Percentiles rank a stretch among this genome's conserved stretches.
These are phyloP conservation scores for Drosophila athabasca DNA, from an alignment of 1,140 invertebrate species.

Conservation along the genomic window DNA sequence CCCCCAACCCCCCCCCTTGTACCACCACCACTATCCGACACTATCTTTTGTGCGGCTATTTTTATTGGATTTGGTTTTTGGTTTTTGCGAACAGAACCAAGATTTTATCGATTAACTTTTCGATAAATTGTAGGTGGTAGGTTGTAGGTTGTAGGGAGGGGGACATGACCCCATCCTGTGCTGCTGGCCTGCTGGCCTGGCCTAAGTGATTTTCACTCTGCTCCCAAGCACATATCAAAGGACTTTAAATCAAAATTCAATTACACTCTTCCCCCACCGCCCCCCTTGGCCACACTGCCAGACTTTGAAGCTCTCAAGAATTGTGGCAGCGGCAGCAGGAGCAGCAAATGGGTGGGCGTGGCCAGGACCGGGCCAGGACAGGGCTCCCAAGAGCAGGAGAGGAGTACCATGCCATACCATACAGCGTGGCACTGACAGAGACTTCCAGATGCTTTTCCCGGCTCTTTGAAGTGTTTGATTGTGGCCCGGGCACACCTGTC, in stretches of 20 bases:
- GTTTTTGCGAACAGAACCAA: conserved; percentile 11
- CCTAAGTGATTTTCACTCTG: conserved; percentile 50
- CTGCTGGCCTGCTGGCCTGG: conserved; percentile 24
- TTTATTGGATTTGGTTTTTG: conserved; percentile 60
- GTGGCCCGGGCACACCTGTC: conserved; percentile 32
- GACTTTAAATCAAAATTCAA: conserved; percentile 79
- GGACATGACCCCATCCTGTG: conserved; percentile 21
- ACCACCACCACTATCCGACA: not conserved
- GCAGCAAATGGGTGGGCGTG: not conserved
- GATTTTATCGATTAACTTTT: conserved; percentile 67
- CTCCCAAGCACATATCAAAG: conserved; percentile 64
- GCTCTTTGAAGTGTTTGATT: conserved; percentile 53
- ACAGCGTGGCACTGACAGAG: conserved; percentile 45
- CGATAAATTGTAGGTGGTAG: conserved; percentile 39
- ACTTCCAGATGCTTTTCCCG: conserved; percentile 38
- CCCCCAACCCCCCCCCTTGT: not conserved
- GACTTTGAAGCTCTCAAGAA: conserved; percentile 56
- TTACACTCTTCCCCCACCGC: conserved; percentile 51
- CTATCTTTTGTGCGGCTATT: conserved; percentile 36
- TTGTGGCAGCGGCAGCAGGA: conserved; percentile 23
- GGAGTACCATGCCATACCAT: conserved; percentile 20
- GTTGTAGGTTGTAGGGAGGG: too few relatives aligned
- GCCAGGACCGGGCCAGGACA: not conserved
- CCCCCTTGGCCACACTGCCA: not conserved
- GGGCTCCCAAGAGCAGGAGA: conserved; percentile 13